Percentiles rank a stretch among this genome's conserved stretches.
Evolutionary conservation across 1,140 invertebrate species (phyloP).

Genomic region (Luehdorfia chinensis): DNA sequence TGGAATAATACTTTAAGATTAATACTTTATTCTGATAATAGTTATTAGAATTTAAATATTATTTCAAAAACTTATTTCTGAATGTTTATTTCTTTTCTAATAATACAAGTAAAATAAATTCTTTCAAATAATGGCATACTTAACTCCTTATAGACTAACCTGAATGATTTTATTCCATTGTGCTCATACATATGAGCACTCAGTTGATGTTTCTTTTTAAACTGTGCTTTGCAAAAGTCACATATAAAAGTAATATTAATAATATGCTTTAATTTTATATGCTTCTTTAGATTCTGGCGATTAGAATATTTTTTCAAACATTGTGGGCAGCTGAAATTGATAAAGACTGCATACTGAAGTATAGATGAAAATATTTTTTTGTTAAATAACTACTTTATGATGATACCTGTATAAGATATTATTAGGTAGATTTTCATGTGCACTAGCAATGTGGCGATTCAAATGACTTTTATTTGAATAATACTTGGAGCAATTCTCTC

Average conservation of each 20-base stretch:
- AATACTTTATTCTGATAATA: no score
- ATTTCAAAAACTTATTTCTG: no score
- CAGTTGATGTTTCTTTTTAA: constrained; percentile 64
- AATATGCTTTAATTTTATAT: constrained; percentile 60
- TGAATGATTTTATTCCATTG: constrained; percentile 68
- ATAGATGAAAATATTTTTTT: no score
- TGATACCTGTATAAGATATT: constrained; percentile 47
- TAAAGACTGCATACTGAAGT: no score
- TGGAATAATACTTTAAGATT: no score
- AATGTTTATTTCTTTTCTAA: no score
- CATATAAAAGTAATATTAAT: constrained; percentile 49
- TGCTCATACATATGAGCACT: constrained; percentile 68
- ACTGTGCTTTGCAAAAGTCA: constrained; percentile 57
- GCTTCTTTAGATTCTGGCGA: constrained; percentile 61
- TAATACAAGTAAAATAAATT: no score
- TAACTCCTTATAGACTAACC: constrained; percentile 51
- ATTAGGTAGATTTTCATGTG: constrained; percentile 33
- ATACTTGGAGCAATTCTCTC: constrained; percentile 62
- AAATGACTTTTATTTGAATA: constrained; percentile 75
- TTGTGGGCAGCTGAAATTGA: constrained; percentile 51
- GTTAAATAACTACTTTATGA: background rate
- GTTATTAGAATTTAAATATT: no score
- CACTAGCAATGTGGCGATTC: constrained; percentile 60
- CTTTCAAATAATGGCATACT: no score
- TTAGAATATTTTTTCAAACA: constrained; percentile 58